Evolutionary conservation across 2,113 vertebrate genomes (phyloP).

Genomic region (Podiceps cristatus): DNA sequence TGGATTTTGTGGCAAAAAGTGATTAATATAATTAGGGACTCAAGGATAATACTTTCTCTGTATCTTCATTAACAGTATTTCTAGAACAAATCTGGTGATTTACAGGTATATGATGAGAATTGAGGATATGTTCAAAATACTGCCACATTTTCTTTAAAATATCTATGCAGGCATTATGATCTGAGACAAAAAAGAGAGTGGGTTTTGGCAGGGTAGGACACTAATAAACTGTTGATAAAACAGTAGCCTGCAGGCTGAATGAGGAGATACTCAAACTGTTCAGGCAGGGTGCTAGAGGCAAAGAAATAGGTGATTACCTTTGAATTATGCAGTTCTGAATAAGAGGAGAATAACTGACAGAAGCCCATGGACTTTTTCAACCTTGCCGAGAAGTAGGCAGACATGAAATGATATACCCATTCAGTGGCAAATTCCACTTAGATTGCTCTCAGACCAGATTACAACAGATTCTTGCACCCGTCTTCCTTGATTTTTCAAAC

Average conservation of each 20-base stretch:
- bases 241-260: background rate
- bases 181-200: background rate
- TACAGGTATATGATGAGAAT: background rate
- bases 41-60: background rate
- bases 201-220: background rate
- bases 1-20: background rate
- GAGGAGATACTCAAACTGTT: slow-evolving; percentile 29
- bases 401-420: background rate
- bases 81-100: background rate
- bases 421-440: background rate
- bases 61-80: background rate
- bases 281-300: slow-evolving; percentile 8
- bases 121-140: background rate
- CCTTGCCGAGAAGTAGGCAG: background rate
- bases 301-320: slow-evolving; percentile 16
- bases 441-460: background rate
- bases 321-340: background rate
- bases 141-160: background rate
- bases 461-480: background rate
- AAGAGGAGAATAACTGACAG: background rate
- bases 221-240: slow-evolving; percentile 50
- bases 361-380: background rate
- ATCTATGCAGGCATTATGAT: background rate
- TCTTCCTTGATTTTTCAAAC: background rate
- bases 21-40: background rate